These are phyloP conservation scores for Miichthys miiuy DNA, from an alignment of 2,797 vertebrate species.

Conservation along the genomic window DNA sequence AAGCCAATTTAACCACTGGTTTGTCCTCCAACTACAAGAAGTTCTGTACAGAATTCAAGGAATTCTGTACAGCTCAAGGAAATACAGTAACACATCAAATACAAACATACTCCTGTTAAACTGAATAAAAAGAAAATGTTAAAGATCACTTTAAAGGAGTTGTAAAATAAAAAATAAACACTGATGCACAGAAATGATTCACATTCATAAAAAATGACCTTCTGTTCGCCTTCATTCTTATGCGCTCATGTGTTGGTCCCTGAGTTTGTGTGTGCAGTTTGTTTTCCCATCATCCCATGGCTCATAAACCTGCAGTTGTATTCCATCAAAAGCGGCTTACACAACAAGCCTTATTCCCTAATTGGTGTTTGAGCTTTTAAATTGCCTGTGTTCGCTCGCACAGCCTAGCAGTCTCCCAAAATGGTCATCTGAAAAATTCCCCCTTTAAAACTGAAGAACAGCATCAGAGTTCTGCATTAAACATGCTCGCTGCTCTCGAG, in stretches of 20 bases:
- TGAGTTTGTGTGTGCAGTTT: slow-evolving; percentile 6
- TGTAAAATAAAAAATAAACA: slow-evolving; percentile 7
- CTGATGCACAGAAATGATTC: not conserved
- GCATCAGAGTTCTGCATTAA: slow-evolving; percentile 31
- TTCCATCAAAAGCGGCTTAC: slow-evolving; percentile 69
- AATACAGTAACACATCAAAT: not conserved
- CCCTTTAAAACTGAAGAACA: slow-evolving; percentile 39
- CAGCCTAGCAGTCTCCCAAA: slow-evolving; percentile 46
- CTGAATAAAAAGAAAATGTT: not conserved
- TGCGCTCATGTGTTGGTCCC: slow-evolving; percentile 18
- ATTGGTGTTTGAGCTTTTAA: slow-evolving; percentile 73
- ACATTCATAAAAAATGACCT: slow-evolving; percentile 10
- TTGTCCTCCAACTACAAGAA: not conserved
- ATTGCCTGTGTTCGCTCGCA: slow-evolving; percentile 57
- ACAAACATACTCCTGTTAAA: not conserved
- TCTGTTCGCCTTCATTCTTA: not conserved
- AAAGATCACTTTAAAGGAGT: not conserved
- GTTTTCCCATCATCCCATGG: slow-evolving; percentile 37
- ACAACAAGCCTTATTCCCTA: slow-evolving; percentile 68
- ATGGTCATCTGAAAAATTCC: slow-evolving; percentile 37
- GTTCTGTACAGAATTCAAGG: not conserved
- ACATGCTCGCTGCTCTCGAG: not conserved
- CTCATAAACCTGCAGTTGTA: slow-evolving; percentile 56
- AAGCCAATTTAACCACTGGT: no score
- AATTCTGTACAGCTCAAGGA: not conserved